Percentiles rank a stretch among this genome's conserved stretches.
These are phyloP conservation scores for Tapera naevia DNA, from an alignment of 2,797 vertebrate species.

Conservation along the genomic window DNA sequence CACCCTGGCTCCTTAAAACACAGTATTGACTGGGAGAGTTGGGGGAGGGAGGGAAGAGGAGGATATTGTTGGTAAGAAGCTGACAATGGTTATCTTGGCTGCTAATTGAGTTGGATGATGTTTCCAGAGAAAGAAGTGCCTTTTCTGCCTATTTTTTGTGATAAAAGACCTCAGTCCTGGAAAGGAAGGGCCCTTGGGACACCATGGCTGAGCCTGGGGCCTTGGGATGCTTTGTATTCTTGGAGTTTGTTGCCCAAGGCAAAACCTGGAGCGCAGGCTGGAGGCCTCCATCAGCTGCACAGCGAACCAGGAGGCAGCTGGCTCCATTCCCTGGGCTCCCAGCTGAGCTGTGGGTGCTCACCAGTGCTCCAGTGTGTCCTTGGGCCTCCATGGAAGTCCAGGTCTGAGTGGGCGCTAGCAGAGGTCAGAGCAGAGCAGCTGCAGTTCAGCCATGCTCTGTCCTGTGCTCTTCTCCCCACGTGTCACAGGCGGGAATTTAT, in stretches of 20 bases:
- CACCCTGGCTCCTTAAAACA: neutral
- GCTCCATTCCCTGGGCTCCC: no score
- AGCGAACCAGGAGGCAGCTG: no score
- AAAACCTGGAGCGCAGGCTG: no score
- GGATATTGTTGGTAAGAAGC: neutral
- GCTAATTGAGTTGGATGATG: neutral
- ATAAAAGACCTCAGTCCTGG: neutral
- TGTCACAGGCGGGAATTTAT: no score
- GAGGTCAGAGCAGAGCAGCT: no score
- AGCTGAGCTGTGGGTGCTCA: no score
- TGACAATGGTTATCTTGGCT: neutral
- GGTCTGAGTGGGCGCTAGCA: no score
- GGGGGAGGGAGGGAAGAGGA: neutral
- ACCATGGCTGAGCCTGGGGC: neutral
- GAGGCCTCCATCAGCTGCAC: no score
- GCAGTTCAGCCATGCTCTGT: no score
- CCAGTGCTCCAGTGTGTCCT: no score
- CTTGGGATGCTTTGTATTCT: neutral
- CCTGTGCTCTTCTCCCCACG: no score
- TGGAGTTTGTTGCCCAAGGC: neutral
- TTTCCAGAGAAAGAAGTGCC: neutral
- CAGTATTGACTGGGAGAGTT: fast-evolving
- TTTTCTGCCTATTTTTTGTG: neutral
- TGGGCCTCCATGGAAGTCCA: no score
- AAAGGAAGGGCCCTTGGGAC: neutral